Evolutionary conservation across 2,888 invertebrate genomes (phyloP).

Genomic region (Yponomeuta cagnagella): DNA sequence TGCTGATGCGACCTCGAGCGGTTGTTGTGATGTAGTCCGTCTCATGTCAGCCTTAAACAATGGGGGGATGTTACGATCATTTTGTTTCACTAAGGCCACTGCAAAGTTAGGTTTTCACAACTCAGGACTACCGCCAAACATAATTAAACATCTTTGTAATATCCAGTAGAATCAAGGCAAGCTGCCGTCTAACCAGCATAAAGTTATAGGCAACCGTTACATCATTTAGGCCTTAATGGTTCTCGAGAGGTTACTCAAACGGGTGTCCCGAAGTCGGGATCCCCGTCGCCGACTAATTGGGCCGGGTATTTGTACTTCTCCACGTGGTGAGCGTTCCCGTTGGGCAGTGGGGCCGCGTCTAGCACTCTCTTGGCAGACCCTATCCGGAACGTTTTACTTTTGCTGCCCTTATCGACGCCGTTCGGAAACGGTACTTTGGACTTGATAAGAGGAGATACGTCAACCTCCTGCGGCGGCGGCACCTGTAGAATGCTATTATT

Average conservation of each 20-base stretch:
- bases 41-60: too few relatives aligned
- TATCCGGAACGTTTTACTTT: constrained; percentile 48
- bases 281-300: constrained; percentile 73
- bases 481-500: neutral
- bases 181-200: neutral
- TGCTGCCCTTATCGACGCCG: constrained; percentile 49
- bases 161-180: neutral
- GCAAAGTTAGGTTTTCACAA: too few relatives aligned
- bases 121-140: neutral
- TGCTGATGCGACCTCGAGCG: too few relatives aligned
- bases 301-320: constrained; percentile 28
- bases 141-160: neutral
- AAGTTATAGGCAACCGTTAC: constrained; percentile 3
- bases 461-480: constrained; percentile 20
- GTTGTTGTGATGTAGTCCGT: too few relatives aligned
- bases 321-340: constrained; percentile 17
- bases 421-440: constrained; percentile 33
- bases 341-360: constrained; percentile 24
- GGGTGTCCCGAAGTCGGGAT: constrained; percentile 81
- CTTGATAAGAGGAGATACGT: constrained; percentile 26
- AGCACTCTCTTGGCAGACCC: constrained; percentile 63
- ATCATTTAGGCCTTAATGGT: constrained; percentile 5
- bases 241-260: constrained; percentile 55
- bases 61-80: too few relatives aligned
- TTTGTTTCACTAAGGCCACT: too few relatives aligned